Conservation (phyloP, 2,797 vertebrate genomes). For the Lycodopsis pacificus region DNA sequence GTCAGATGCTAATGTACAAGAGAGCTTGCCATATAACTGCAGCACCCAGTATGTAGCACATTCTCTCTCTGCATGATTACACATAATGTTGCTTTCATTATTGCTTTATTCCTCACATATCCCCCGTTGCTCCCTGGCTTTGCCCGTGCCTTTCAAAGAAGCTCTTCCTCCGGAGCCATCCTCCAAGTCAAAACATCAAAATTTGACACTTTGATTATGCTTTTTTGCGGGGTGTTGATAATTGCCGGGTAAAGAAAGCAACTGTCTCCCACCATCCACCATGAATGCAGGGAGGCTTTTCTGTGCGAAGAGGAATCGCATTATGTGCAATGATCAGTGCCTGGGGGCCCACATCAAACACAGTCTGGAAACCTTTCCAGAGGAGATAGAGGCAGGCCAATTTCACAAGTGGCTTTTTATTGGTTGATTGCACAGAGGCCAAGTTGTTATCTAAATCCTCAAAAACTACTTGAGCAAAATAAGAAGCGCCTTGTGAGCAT, state of each 20-base stretch:
- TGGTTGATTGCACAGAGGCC: conserved; percentile 84
- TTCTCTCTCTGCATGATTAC: conserved; percentile 70
- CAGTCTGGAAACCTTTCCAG: conserved; percentile 80
- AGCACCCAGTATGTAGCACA: conserved; percentile 49
- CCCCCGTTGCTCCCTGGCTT: conserved; percentile 24
- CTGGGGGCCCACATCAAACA: conserved; percentile 88
- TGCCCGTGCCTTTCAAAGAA: conserved; percentile 28
- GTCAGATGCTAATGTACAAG: conserved; percentile 57
- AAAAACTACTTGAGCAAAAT: conserved; percentile 76
- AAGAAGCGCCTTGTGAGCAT: conserved; percentile 62
- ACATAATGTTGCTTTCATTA: conserved; percentile 71
- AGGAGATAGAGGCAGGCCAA: conserved; percentile 79
- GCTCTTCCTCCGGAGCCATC: conserved; percentile 48
- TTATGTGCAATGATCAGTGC: conserved; percentile 87
- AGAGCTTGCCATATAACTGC: conserved; percentile 46
- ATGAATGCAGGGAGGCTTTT: conserved; percentile 57
- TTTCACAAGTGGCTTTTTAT: conserved; percentile 86
- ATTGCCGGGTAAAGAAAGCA: conserved; percentile 68
- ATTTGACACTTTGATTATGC: conserved; percentile 64
- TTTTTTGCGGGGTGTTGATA: conserved; percentile 64
- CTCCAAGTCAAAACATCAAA: conserved; percentile 62
- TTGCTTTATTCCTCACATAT: conserved; percentile 42
- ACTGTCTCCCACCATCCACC: conserved; percentile 53
- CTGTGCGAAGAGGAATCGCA: conserved; percentile 83
- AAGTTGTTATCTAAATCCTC: conserved; percentile 84